phyloP scores from a whole-genome alignment of 2,113 vertebrate species.

The Clinocottus analis region DNA sequence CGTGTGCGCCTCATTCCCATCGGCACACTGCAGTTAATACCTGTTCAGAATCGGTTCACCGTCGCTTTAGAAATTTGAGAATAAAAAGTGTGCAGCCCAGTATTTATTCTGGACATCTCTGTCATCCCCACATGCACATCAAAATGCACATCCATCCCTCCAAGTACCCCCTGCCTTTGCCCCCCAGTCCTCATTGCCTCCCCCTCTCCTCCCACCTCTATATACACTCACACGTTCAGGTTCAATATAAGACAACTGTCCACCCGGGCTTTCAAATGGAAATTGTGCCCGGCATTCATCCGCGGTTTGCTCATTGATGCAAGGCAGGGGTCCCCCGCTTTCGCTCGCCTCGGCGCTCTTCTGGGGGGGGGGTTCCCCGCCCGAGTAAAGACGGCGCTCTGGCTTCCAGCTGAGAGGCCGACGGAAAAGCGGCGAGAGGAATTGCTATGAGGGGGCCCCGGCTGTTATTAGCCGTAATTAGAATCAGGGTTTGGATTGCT shows the following conservation, averaged over 20 bases:
- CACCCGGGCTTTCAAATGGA: slow-evolving; percentile 74
- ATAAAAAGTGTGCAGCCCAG: slow-evolving; percentile 8
- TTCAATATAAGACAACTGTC: slow-evolving; percentile 56
- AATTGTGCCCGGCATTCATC: slow-evolving; percentile 53
- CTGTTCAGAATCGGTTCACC: slow-evolving; percentile 15
- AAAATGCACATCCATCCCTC: slow-evolving; percentile 16
- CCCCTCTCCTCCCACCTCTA: too few relatives aligned
- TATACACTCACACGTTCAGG: not conserved
- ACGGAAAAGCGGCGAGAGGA: slow-evolving; percentile 37
- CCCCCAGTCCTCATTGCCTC: too few relatives aligned
- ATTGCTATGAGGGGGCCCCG: slow-evolving; percentile 54
- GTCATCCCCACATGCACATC: slow-evolving; percentile 1
- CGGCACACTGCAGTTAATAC: not conserved
- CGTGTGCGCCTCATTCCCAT: slow-evolving; percentile 5
- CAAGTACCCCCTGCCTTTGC: too few relatives aligned
- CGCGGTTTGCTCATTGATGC: slow-evolving; percentile 63
- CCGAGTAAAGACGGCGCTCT: slow-evolving; percentile 60
- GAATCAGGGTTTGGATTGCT: slow-evolving; percentile 61
- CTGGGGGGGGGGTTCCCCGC: slow-evolving; percentile 53
- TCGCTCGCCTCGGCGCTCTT: slow-evolving; percentile 48
- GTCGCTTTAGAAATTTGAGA: not conserved
- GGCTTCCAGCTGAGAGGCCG: slow-evolving; percentile 59
- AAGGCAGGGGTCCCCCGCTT: slow-evolving; percentile 62
- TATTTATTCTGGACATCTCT: slow-evolving; percentile 21
- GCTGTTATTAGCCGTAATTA: slow-evolving; percentile 75